Evolutionary conservation across 2,113 vertebrate species (phyloP).

Genomic region (Oncorhynchus nerka): DNA sequence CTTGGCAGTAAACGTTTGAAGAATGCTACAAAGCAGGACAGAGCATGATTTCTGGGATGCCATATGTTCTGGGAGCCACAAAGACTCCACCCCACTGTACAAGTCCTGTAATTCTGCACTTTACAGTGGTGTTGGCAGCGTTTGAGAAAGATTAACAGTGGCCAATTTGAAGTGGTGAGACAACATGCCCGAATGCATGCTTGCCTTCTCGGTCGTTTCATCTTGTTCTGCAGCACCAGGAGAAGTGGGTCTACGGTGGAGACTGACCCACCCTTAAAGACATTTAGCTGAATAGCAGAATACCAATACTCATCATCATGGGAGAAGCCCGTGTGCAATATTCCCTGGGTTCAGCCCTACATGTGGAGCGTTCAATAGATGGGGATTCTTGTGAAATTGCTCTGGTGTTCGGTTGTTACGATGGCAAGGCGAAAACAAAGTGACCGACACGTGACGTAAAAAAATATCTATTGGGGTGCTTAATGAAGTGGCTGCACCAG

Average conservation of each 20-base stretch:
- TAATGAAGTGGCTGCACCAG: too few species aligned
- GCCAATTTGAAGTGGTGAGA: slow-evolving; percentile 28
- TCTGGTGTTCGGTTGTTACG: too few species aligned
- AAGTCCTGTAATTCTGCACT: slow-evolving; percentile 31
- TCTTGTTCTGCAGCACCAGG: not conserved
- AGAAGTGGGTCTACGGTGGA: slow-evolving; percentile 26
- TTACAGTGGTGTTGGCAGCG: slow-evolving; percentile 9
- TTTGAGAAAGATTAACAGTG: not conserved
- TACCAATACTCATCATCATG: too few species aligned
- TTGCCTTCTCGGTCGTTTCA: not conserved
- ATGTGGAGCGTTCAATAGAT: too few species aligned
- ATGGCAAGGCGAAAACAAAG: too few species aligned
- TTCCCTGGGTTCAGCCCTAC: too few species aligned
- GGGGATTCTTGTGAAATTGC: too few species aligned
- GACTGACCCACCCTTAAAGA: not conserved
- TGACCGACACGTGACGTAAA: too few species aligned
- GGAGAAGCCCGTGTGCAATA: too few species aligned
- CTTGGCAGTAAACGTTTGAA: slow-evolving; percentile 5
- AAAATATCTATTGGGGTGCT: too few species aligned
- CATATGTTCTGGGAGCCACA: slow-evolving; percentile 31
- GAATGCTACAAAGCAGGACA: slow-evolving; percentile 21
- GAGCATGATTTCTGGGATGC: slow-evolving; percentile 9
- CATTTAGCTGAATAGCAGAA: too few species aligned
- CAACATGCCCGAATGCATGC: slow-evolving; percentile 17
- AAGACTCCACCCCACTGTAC: slow-evolving; percentile 32